Evolutionary conservation across 2,888 invertebrate genomes (phyloP), one percentile per base, ranked within the genome.

Genomic region (Drosophila percnosoma): DNA sequence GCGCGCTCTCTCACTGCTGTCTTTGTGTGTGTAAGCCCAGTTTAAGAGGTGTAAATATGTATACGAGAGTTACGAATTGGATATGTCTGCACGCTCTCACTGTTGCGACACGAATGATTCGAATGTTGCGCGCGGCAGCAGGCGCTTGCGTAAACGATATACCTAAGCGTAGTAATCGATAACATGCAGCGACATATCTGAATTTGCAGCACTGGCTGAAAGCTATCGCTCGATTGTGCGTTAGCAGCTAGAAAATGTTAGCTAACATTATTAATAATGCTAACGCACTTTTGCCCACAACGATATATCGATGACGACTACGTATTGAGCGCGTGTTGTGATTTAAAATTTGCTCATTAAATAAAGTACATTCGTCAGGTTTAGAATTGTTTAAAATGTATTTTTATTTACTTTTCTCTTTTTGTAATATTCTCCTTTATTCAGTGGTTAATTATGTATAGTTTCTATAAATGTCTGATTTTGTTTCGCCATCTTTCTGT

Each of bases 391-490:
- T 85, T 85, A 85, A 89, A 89, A 85, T 85, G 71, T 77, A 72
- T 75, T 87, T 79, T 80, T 81, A 74, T 82, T 87, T 87, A 73
- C 58, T 82, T 57, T 54, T 72, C 64, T 63, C 51, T 52, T 64
- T 79, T 73, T 75, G 75, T 82, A 82, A 82, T 89, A 82, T 89
- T 74, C 31, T 82, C 51, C 83, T 62, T 82, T 83, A 79, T 89
- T 87, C 83, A 71, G 73, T 89, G 88, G 64, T 80, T 86, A 75
- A 34, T 80, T 83, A 89, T 84, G 83, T 89, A 87, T 89, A 89
- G 63, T 80, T 68, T 89, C 78, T 85, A 85, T 88, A 86, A 89
- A 85, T 87, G 83, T 85, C 73, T 80, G 77, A 34, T 79, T 79
- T 75, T 88, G 58, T 59, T 58, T 66, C 34, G 71, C 64, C 58